Evolutionary conservation across 1,140 invertebrate species (phyloP), one percentile per base, ranked within the genome.

Genomic region (Drosophila takahashii): DNA sequence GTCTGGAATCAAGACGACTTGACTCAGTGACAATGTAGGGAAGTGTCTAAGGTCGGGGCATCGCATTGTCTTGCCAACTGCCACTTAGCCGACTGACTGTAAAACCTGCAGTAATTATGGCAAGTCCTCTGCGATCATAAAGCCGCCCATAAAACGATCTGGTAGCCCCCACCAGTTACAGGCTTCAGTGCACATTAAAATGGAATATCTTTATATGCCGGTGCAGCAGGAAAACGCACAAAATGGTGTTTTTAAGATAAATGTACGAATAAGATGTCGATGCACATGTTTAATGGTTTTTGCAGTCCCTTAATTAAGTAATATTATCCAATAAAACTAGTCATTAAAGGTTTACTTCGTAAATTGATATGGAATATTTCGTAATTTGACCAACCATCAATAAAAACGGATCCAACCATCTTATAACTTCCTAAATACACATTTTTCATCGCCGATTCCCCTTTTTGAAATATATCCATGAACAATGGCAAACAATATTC

Each of bases 21-120:
- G 52, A 48, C 11, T n/a, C 74, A 45, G 61, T 57, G 64, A 87
- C 83, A 86, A 87, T 86, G 83, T 47, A 61, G 65, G 83, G 83
- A 86, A 86, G 79, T 83, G 45, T 87, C 75, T 83, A 86, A 86
- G 83, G 83, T 86, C 76, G 65, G 39, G 15, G 50, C 58, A 26
- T n/a, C 26, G 36, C 44, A 74, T 75, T 73, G 48, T 73, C 70
- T 59, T 51, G 51, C 62, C 69, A 60, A 61, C 74, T 71, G 75
- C 65, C 48, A 78, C 75, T 78, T 74, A 62, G 66, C 51, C 66
- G 53, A 27, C 48, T 22, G 66, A 75, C 45, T 65, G 39, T 50
- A 54, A 62, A 57, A 50, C 16, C 37, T 37, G 72, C 41, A 7
- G 59, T 56, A 77, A 77, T 76, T 77, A 77, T 36, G 22, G 39